phyloP scores from a whole-genome alignment of 2,888 invertebrate genomes.

The Flexamia atlantica region DNA sequence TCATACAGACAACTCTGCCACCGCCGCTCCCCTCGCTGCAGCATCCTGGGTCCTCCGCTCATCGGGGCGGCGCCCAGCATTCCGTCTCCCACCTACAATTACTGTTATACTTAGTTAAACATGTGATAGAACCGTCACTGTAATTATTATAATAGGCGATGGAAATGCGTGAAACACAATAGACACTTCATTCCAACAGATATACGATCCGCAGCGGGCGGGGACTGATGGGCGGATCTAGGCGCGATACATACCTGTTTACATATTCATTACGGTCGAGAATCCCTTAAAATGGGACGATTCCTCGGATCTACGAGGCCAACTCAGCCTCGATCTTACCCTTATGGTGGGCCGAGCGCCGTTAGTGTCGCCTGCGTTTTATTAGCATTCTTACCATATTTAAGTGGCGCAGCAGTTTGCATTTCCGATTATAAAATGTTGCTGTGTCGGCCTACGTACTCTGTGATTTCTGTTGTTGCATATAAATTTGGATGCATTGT shows the following conservation, averaged over 20 bases:
- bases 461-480: background rate
- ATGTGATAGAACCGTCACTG: constrained; percentile 47
- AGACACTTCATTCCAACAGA: constrained; percentile 55
- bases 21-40: background rate
- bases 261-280: constrained; percentile 56
- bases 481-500: background rate
- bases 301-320: constrained; percentile 29
- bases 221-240: constrained; percentile 49
- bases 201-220: constrained; percentile 40
- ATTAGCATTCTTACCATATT: constrained; percentile 41
- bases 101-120: constrained; percentile 45
- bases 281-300: constrained; percentile 51
- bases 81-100: constrained; percentile 6
- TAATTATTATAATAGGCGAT: constrained; percentile 52
- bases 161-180: constrained; percentile 53
- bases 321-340: constrained; percentile 21
- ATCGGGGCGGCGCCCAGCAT: background rate
- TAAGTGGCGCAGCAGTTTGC: constrained; percentile 35
- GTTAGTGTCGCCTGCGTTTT: constrained; percentile 31
- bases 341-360: constrained; percentile 28
- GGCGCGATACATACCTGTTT: constrained; percentile 37
- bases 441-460: background rate
- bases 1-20: background rate
- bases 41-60: background rate
- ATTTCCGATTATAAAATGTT: constrained; percentile 35